Conservation (phyloP, 2,797 vertebrate species). For the Rhadinocentrus ornatus region DNA sequence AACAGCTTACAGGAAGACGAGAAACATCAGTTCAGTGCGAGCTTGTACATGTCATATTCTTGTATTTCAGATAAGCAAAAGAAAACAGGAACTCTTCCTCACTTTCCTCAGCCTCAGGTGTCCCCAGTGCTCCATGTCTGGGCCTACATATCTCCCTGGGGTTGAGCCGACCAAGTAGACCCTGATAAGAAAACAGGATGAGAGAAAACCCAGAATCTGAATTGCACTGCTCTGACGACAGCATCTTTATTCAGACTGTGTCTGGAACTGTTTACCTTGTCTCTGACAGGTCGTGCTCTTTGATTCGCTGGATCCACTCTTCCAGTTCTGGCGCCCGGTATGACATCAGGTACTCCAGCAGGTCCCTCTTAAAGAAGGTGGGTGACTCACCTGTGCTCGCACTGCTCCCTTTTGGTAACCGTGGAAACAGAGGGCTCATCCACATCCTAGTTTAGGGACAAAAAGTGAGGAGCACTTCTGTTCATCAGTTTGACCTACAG, state of each 20-base stretch:
- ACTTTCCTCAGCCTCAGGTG: conserved; percentile 96
- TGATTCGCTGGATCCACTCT: conserved; percentile 91
- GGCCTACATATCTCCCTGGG: conserved; percentile 92
- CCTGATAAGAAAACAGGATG: conserved; percentile 56
- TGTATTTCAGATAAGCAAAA: neutral
- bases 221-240: neutral
- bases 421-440: conserved; percentile 94
- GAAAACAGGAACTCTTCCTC: neutral
- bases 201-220: neutral
- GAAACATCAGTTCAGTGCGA: too few relatives aligned
- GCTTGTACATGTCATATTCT: neutral
- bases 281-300: conserved; percentile 92
- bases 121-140: conserved; percentile 95
- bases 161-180: conserved; percentile 93
- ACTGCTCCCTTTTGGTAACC: conserved; percentile 81
- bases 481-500: too few relatives aligned
- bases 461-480: neutral
- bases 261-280: conserved; percentile 74
- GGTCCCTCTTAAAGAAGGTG: conserved; percentile 92
- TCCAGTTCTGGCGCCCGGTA: conserved; percentile 86
- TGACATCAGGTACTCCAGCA: conserved; percentile 89
- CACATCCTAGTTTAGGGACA: conserved; percentile 85
- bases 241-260: neutral
- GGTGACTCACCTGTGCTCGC: conserved; percentile 87
- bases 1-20: conserved; percentile 81